Conservation (phyloP, 1,140 invertebrate genomes). For the Conus betulinus region DNA sequence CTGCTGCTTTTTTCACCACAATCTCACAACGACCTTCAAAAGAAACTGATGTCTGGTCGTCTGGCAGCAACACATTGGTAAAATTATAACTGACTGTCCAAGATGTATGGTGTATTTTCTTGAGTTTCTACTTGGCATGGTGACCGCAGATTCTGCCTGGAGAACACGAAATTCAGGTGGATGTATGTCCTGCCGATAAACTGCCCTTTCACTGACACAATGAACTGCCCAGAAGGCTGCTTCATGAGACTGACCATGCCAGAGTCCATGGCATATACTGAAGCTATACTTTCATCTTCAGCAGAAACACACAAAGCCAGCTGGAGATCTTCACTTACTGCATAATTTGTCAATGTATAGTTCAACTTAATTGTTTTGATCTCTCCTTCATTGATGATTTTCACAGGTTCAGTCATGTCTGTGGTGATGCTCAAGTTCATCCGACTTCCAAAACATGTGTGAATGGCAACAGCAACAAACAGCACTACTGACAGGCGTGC, state of each 20-base stretch:
- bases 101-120: neutral
- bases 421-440: neutral
- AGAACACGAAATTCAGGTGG: neutral
- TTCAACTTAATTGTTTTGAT: neutral
- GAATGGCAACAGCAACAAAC: neutral
- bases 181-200: constrained; percentile 7
- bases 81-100: constrained; percentile 9
- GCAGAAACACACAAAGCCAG: neutral
- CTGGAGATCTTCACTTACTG: too few species aligned
- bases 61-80: neutral
- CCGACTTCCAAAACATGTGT: neutral
- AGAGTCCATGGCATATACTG: neutral
- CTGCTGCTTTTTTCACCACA: constrained; percentile 58
- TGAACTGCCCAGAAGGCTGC: neutral
- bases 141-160: neutral
- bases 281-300: neutral
- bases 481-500: too few species aligned
- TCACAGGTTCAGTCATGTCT: neutral
- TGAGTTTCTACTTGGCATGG: neutral
- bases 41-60: neutral
- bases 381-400: neutral
- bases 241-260: neutral
- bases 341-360: neutral
- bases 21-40: constrained; percentile 43
- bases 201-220: neutral